A percentile compares a stretch with the other conserved stretches of the same genome.
phyloP scores from a whole-genome alignment of 2,797 vertebrate genomes.

The Smutsia temminckii region DNA sequence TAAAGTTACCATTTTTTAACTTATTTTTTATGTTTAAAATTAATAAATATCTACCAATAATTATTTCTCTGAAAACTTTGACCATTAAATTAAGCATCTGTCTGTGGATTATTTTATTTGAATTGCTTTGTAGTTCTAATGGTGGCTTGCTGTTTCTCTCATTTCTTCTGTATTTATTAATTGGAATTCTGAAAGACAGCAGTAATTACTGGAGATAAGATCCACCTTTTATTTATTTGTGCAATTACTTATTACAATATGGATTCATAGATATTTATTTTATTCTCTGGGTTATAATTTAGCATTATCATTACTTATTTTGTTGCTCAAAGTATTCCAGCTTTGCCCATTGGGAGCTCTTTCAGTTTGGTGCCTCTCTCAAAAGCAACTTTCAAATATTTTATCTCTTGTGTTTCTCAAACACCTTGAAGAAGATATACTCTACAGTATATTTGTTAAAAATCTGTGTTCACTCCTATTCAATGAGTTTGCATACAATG shows the following conservation, averaged over 20 bases:
- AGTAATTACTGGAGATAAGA: constrained; percentile 18
- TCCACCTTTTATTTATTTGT: constrained; percentile 5
- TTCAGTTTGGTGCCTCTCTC: neutral
- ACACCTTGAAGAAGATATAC: neutral
- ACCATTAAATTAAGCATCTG: constrained; percentile 13
- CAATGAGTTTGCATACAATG: neutral
- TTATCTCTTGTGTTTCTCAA: neutral
- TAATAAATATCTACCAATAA: constrained; percentile 6
- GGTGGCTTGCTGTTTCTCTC: neutral
- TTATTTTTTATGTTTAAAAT: neutral
- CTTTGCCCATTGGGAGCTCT: neutral
- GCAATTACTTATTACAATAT: constrained; percentile 25
- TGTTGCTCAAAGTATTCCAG: neutral
- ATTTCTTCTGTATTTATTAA: neutral
- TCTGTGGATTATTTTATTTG: neutral
- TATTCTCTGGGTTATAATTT: constrained; percentile 30
- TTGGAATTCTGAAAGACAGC: neutral
- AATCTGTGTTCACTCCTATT: neutral
- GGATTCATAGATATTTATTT: neutral
- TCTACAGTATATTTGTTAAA: neutral
- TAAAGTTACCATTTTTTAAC: neutral
- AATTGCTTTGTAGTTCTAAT: neutral
- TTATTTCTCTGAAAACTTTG: neutral
- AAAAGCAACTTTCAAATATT: constrained; percentile 40
- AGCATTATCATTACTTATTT: constrained; percentile 1